Evolutionary conservation across 2,797 vertebrate genomes (phyloP).

Genomic region (Gallinago stenura): DNA sequence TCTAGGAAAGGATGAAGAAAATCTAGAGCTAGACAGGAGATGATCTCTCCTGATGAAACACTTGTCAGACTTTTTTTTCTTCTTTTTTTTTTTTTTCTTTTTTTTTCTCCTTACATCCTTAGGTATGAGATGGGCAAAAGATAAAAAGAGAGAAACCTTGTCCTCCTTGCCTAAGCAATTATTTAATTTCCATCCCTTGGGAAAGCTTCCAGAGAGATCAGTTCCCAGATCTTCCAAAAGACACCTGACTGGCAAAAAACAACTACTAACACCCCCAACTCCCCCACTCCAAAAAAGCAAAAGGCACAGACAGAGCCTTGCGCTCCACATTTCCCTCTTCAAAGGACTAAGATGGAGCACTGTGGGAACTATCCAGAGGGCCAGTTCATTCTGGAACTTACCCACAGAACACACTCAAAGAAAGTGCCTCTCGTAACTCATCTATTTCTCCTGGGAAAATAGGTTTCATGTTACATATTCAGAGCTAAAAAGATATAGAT

Average conservation of each 20-base stretch:
- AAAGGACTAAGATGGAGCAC: background rate
- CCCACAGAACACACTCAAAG: background rate
- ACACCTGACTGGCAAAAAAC: background rate
- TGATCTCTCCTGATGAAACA: background rate
- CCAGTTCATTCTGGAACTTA: background rate
- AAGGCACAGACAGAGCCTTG: background rate
- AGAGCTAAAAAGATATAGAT: background rate
- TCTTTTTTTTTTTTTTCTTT: no score
- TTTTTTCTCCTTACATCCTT: background rate
- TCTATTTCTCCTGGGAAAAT: background rate
- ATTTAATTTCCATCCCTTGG: background rate
- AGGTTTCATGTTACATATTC: background rate
- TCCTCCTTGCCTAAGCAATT: background rate
- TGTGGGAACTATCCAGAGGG: background rate
- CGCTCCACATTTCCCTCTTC: background rate
- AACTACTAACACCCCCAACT: background rate
- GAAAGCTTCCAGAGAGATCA: background rate
- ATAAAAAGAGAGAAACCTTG: background rate
- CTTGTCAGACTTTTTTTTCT: background rate
- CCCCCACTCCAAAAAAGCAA: background rate
- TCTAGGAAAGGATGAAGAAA: background rate
- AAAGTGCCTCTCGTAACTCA: background rate
- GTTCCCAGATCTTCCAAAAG: background rate
- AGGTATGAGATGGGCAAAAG: background rate
- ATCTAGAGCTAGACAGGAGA: background rate